Conservation (phyloP, 2,113 vertebrate genomes). For the Daubentonia madagascariensis region DNA sequence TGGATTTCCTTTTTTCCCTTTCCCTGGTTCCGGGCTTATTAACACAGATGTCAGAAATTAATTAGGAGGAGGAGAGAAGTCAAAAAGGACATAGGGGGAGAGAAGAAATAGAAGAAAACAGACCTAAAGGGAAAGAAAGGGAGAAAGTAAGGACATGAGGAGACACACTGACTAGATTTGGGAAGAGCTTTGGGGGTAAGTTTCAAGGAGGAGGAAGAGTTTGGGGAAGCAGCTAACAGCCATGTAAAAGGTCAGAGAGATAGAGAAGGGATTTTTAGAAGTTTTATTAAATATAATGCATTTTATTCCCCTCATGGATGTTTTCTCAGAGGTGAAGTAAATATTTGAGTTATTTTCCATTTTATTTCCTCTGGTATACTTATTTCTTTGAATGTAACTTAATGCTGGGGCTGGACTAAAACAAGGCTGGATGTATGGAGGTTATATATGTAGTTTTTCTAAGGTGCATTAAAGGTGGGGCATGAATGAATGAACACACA, state of each 20-base stretch:
- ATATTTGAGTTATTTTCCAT: not conserved
- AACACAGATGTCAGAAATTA: not conserved
- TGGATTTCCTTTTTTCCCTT: not conserved
- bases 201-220: not conserved
- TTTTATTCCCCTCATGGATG: not conserved
- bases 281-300: not conserved
- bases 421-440: not conserved
- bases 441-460: not conserved
- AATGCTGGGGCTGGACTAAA: not conserved
- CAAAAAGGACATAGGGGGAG: not conserved
- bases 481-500: not conserved
- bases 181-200: not conserved
- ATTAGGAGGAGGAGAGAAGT: not conserved
- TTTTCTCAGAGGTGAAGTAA: not conserved
- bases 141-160: not conserved
- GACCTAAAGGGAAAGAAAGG: not conserved
- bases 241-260: not conserved
- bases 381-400: constrained; percentile 1
- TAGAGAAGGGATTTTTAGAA: not conserved
- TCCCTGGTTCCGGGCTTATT: not conserved
- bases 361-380: not conserved
- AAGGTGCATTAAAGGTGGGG: not conserved
- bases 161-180: not conserved
- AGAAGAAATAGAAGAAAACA: not conserved
- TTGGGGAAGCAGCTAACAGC: not conserved